phyloP scores from a whole-genome alignment of 2,888 invertebrate genomes.

The Uropetala carovei region DNA sequence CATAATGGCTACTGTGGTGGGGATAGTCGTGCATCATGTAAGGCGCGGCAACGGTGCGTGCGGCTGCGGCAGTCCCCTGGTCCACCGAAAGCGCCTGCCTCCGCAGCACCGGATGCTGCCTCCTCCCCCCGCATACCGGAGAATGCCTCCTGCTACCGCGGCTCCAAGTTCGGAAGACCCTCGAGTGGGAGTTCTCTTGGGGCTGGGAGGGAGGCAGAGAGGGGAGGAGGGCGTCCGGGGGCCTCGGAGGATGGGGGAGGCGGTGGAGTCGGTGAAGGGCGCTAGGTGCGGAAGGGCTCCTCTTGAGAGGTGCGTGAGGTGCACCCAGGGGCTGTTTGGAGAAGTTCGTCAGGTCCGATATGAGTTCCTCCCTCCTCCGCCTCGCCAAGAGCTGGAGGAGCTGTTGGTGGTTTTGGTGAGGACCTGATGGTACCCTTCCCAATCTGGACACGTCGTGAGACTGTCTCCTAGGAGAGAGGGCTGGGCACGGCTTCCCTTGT shows the following conservation, averaged over 20 bases:
- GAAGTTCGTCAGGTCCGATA: slow-evolving; percentile 4
- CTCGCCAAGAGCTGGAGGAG: slow-evolving; percentile 67
- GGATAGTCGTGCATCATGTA: not conserved
- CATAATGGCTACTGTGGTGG: not conserved
- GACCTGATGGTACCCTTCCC: slow-evolving; percentile 71
- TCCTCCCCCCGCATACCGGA: slow-evolving; percentile 72
- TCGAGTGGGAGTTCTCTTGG: not conserved
- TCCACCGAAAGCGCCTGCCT: slow-evolving; percentile 91
- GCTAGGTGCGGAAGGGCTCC: slow-evolving; percentile 65
- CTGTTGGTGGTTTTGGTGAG: slow-evolving; percentile 66
- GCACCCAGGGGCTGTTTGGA: not conserved
- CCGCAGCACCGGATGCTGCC: slow-evolving; percentile 76
- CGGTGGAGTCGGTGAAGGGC: slow-evolving; percentile 74
- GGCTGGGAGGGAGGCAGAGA: slow-evolving; percentile 48
- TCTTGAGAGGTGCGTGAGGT: slow-evolving; percentile 32
- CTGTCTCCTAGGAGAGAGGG: slow-evolving; percentile 67
- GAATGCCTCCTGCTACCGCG: slow-evolving; percentile 79
- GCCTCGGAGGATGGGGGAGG: slow-evolving; percentile 64
- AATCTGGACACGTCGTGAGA: not conserved
- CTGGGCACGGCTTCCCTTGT: slow-evolving; percentile 76
- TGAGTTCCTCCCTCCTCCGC: slow-evolving; percentile 3
- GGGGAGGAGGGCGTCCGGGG: slow-evolving; percentile 67
- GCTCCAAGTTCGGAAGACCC: not conserved
- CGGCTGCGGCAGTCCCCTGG: slow-evolving; percentile 73
- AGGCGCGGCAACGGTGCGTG: not conserved